Base-by-base conservation (phyloP, 2,888 invertebrate species). In the Cephus spinipes region DNA sequence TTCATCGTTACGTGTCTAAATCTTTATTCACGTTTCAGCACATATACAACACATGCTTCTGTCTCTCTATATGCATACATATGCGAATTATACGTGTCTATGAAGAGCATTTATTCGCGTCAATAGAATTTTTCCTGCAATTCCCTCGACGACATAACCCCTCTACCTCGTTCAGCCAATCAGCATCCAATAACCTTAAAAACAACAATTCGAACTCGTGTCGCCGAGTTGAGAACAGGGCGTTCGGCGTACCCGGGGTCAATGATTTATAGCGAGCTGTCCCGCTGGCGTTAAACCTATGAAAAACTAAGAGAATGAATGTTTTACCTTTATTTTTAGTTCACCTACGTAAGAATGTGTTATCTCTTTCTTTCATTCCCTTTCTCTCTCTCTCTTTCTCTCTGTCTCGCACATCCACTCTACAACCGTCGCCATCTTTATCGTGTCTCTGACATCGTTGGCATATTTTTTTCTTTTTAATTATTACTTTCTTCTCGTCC, bases 261-360 rank as follows among this genome's bases (percentile, higher is more conserved):
- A 81, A 85, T 87, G 85, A 83, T 76, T 33, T 86, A 83, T 84
- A 87, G 87, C 85, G 88, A 87, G 89, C 88, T 87, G 83, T 86
- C 87, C 85, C 88, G 87, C 87, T 88, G 85, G 87, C 88, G 81
- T 87, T 87, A 85, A 89, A 89, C 82, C 87, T 89, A 89, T 87
- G 85, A 87, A 88, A 89, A 89, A 88, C 89, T 90, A 90, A 89
- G 88, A 90, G 85, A 88, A 89, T 88, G 86, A 86, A 87, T 89
- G 87, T 86, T 76, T 79, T 77, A 40, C 74, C 73, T 76, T 68
- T 79, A 80, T 76, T 73, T 69, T 12, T 82, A 68, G 36, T 69
- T 76, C 77, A 79, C 78, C 81, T 83, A 82, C 82, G 76, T 81
- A 78, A 83, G 80, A 80, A 81, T 82, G 80, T 78, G 78, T 79